Evolutionary conservation across 23 tunicate genomes (phyloP), one percentile per base, ranked within the genome.

Genomic region (Ciona savignyi): DNA sequence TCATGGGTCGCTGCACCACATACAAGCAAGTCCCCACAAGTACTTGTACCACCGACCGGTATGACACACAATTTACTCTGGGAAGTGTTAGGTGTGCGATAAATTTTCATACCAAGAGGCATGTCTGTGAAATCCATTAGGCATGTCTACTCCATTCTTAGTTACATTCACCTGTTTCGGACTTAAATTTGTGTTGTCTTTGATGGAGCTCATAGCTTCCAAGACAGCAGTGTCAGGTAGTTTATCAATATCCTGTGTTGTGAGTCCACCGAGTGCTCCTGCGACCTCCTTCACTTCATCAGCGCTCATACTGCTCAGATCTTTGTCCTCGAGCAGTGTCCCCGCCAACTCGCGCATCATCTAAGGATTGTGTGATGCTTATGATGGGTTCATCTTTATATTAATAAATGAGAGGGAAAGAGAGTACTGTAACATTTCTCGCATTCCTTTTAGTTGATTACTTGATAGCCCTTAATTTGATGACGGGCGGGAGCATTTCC

Each of bases 161-260:
- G n/a, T 49, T 23, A n/a, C 4, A 20, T 35, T 26, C 23, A 77
- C 81, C 76, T 77, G 81, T 27, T 30, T 67, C 26, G 25, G 64
- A 29, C 73, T 27, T 4, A 77, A 56, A 27, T 68, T 77, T 2
- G 73, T 77, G 33, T 77, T 77, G 35, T 77, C 64, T 66, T 77
- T 77, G 20, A 77, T 20, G 15, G 34, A 60, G 33, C 66, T 69
- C 23, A 77, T 77, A 32, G 64, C 66, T 22, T 65, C 73, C 56
- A 77, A 23, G 34, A 77, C 66, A 24, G 81, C 73, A 23, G 30
- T 23, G 20, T 77, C 74, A 66, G 81, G 81, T n/a, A 77, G 66
- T 66, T 77, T 66, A 24, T 77, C 81, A 28, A 77, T 66, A 29
- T 77, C 81, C 27, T 68, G 23, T 0, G 73, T 68, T 25, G 3